Base-by-base conservation (phyloP, 2,888 invertebrate species). In the Thereva unica region DNA sequence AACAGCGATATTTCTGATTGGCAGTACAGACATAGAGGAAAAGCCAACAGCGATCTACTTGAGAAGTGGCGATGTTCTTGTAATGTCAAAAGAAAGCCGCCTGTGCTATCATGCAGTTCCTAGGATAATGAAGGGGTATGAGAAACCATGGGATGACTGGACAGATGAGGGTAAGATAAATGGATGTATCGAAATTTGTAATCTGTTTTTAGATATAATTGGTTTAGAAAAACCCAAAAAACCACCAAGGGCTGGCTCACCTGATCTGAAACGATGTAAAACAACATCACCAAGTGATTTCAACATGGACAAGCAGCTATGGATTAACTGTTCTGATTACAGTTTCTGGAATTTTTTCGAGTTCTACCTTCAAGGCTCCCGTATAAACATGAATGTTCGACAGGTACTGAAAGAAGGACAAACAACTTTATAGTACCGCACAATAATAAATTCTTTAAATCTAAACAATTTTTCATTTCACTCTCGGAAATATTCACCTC, bases 41-140 rank as follows among this genome's bases (percentile, higher is more conserved):
- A 82, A 86, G 74, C 89, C 92, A 3, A 82, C 84, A 12, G 87
- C 92, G 1, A 75, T 99, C 61, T 86, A 89, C 74, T 81, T 99
- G 2, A 84, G 87, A 67, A 94, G 93, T 80, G 98, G 98, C 0
- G 98, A 99, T 80, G 84, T 97, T 64, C 82, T 95, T 41, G 82
- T 98, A 0, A 97, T 99, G 98, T 89, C 92, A 3, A 89, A 89
- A 69, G 84, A 86, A 72, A 89, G 94, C 1, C 85, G 98, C 64
- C 83, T 94, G 2, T 90, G 90, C 72, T 97, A 95, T 80, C 99
- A 99, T 80, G 97, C 94, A 3, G 91, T 99, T 0, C 98, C 98
- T 1, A 89, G 88, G 80, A 91, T 99, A 74, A 75, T 93, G 71
- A 80, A 84, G 61, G 78, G 85, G 0, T 68, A 75, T 4, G 72